Percentiles rank a stretch among this genome's conserved stretches.
Evolutionary conservation across 2,113 vertebrate genomes (phyloP).

Genomic region (Sus scrofa): T2T-Sscrofa CM000824.6:152771001-152771500

Average conservation of each 20-base stretch:
- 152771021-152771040: not conserved
- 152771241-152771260: not conserved
- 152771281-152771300: not conserved
- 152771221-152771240: not conserved
- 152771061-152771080: not conserved
- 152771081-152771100: not conserved
- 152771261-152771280: not conserved
- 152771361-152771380: constrained; percentile 18
- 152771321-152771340: not conserved
- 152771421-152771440: not conserved
- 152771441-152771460: not conserved
- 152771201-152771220: constrained; percentile 35
- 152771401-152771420: not conserved
- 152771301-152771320: not conserved
- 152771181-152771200: not conserved
- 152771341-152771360: not conserved
- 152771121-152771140: not conserved
- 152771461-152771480: not conserved
- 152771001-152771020: not conserved
- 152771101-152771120: not conserved
- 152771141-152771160: constrained; percentile 51
- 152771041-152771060: not conserved
- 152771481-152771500: constrained; percentile 37
- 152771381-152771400: not conserved
- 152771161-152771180: not conserved